A percentile compares a stretch with the other conserved stretches of the same genome.
These are phyloP conservation scores for Alosa sapidissima DNA, from an alignment of 2,797 vertebrate species.

Conservation along the genomic window DNA sequence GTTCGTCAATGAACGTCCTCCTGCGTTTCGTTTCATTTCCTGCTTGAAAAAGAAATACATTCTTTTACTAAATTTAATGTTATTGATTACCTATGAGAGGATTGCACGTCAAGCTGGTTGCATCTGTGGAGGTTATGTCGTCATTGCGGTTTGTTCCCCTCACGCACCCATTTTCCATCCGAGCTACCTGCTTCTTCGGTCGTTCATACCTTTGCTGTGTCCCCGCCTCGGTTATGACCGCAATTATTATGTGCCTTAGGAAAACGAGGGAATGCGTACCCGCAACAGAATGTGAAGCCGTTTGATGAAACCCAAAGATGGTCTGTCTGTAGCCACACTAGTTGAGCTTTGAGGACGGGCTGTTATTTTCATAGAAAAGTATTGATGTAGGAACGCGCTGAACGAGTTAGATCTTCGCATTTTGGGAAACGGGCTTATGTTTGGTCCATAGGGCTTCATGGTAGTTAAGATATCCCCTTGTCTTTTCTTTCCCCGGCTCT, in stretches of 20 bases:
- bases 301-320: conserved; percentile 5
- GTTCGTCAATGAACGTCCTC: neutral
- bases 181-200: neutral
- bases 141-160: neutral
- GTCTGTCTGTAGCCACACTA: neutral
- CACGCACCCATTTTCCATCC: neutral
- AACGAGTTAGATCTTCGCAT: neutral
- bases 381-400: neutral
- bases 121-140: neutral
- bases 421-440: neutral
- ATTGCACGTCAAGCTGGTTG: neutral
- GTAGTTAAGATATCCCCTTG: conserved; percentile 12
- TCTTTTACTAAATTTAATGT: neutral
- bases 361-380: conserved; percentile 10
- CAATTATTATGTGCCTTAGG: conserved; percentile 17
- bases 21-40: neutral
- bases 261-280: conserved; percentile 17
- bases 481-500: conserved; percentile 66
- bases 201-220: neutral
- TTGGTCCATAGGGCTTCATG: neutral
- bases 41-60: neutral
- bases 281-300: neutral
- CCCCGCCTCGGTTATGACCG: neutral
- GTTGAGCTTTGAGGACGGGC: neutral
- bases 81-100: conserved; percentile 2